phyloP scores from a whole-genome alignment of 2,888 invertebrate genomes.

The Calameuta filiformis region DNA sequence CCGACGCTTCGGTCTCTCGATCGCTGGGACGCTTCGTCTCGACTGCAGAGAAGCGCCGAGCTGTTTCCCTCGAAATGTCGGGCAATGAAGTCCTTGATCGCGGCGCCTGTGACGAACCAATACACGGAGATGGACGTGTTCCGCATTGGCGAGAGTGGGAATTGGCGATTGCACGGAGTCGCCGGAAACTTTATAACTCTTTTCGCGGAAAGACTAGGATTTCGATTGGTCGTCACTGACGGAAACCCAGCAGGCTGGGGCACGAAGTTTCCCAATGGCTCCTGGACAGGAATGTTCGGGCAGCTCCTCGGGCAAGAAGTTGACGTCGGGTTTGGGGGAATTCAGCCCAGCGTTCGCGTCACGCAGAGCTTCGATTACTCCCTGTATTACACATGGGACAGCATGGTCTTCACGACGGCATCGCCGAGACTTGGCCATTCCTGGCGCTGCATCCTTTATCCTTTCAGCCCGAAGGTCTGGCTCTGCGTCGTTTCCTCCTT shows the following conservation, averaged over 20 bases:
- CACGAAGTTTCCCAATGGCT: background rate
- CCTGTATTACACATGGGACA: background rate
- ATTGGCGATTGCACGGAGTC: background rate
- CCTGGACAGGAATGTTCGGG: background rate
- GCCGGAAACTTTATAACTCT: background rate
- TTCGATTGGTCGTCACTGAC: background rate
- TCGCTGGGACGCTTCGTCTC: too few relatives aligned
- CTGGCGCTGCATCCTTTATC: background rate
- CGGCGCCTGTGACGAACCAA: too few relatives aligned
- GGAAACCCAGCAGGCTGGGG: background rate
- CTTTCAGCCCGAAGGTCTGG: background rate
- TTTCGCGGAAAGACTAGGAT: background rate
- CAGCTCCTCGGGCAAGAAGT: background rate
- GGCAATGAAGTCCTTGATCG: too few relatives aligned
- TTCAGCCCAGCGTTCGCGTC: background rate
- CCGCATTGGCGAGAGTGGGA: too few relatives aligned
- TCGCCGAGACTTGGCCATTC: background rate
- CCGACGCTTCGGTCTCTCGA: too few relatives aligned
- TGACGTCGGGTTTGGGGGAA: background rate
- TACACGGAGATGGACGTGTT: too few relatives aligned
- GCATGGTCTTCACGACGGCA: background rate
- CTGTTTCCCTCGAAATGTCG: too few relatives aligned
- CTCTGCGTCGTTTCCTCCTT: background rate
- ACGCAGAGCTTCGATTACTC: background rate
- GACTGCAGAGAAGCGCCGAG: too few relatives aligned